Base-by-base conservation (phyloP, 2,797 vertebrate genomes). In the Threskiornis aethiopicus region DNA sequence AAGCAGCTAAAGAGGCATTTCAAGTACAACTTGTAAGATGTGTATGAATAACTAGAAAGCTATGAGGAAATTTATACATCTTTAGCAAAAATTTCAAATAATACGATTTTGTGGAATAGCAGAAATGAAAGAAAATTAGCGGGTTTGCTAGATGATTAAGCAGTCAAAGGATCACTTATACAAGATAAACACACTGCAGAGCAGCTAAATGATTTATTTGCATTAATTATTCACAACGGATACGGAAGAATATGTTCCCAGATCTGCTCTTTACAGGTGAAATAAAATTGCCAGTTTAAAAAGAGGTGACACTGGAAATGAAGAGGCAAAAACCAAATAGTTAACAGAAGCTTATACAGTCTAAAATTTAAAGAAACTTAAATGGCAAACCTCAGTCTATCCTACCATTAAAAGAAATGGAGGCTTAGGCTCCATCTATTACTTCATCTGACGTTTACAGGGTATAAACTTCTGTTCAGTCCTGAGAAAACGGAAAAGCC, bases 81-180 rank as follows among this genome's bases (percentile, higher is more conserved):
- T 46, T 62, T n/a, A 80, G 39, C 14, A 93, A 86, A 84, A 86
- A 35, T 12, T 49, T 70, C 18, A 92, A 89, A 51, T 70, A 92
- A 80, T 59, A 78, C 7, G 61, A 42, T 69, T 78, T 16, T 33
- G 46, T 31, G 16, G 49, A 89, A 76, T 26, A 91, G 47, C 42
- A 96, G 62, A 94, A 90, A 81, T 59, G 8, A 85, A 91, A 80
- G 42, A 83, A 83, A 88, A 93, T 88, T 44, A 90, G 55, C 35
- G 83, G 72, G 51, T 44, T 57, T 80, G 51, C 29, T 75, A 89
- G 86, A 85, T 66, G 25, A 91, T 83, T 95, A 72, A 80, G 41
- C 58, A 91, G 78, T 82, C 51, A 59, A 73, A 94, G n/a, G 44
- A 85, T 76, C 39, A 72, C 64, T 93, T 83, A 42, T 2, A 72